Percentiles rank a stretch among this genome's conserved stretches.
Evolutionary conservation across 2,888 invertebrate genomes (phyloP).

Genomic region (Drosophila neoperkinsi): DNA sequence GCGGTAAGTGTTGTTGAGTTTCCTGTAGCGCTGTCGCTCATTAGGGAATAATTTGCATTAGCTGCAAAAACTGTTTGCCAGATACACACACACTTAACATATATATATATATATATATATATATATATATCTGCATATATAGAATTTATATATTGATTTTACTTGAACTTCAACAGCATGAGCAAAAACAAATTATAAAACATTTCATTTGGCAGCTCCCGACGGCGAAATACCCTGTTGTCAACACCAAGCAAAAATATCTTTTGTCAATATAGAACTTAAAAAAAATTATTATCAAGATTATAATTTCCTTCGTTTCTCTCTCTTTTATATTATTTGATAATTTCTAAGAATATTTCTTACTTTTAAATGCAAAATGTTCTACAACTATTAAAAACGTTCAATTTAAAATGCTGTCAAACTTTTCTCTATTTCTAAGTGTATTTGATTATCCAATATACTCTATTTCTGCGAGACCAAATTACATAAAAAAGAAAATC

Average conservation of each 20-base stretch:
- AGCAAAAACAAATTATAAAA: slow-evolving; percentile 4
- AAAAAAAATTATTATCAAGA: not conserved
- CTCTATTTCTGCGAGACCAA: not conserved
- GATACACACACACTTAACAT: slow-evolving; percentile 7
- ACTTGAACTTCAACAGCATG: slow-evolving; percentile 59
- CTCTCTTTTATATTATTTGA: not conserved
- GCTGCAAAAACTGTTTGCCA: slow-evolving; percentile 32
- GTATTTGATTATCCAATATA: not conserved
- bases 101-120: not conserved
- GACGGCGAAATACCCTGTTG: slow-evolving; percentile 9
- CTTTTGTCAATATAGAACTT: too few species aligned
- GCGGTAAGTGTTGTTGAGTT: slow-evolving; percentile 75
- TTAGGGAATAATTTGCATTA: slow-evolving; percentile 72
- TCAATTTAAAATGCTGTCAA: not conserved
- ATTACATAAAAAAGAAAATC: not conserved
- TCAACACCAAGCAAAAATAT: not conserved
- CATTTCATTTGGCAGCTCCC: not conserved
- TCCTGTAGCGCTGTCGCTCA: slow-evolving; percentile 73
- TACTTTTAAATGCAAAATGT: not conserved
- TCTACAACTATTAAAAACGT: not conserved
- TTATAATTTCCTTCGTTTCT: not conserved
- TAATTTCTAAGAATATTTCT: not conserved
- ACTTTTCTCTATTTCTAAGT: not conserved
- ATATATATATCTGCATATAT: not conserved
- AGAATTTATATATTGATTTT: slow-evolving; percentile 64